Conservation (phyloP, 2,797 vertebrate species). For the Pseudocheirus occidentalis region DNA sequence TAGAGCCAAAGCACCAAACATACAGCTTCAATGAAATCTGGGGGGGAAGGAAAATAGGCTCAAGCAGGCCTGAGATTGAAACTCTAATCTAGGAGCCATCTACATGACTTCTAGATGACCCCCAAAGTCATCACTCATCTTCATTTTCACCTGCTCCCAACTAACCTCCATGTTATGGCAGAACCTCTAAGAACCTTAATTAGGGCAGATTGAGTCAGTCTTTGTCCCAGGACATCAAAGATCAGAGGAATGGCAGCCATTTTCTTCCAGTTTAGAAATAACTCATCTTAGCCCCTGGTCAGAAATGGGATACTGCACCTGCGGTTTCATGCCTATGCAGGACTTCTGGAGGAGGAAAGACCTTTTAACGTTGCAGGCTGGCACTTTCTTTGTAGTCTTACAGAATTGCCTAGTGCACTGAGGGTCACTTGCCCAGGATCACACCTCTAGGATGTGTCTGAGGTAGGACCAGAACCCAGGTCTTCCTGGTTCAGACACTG, state of each 20-base stretch:
- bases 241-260: neutral
- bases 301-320: neutral
- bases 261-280: neutral
- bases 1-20: neutral
- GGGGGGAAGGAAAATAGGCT: neutral
- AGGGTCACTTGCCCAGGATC: neutral
- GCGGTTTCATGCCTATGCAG: neutral
- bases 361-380: neutral
- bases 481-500: neutral
- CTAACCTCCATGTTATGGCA: neutral
- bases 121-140: neutral
- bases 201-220: neutral
- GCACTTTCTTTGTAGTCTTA: neutral
- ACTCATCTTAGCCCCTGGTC: neutral
- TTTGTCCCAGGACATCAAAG: neutral
- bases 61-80: neutral
- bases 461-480: neutral
- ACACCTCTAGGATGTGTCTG: neutral
- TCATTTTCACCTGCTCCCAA: neutral
- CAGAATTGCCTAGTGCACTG: neutral
- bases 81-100: too few species aligned
- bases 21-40: neutral
- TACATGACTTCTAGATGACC: neutral
- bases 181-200: neutral
- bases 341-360: neutral